Evolutionary conservation across 1,140 invertebrate genomes (phyloP).

Genomic region (Cheumatopsyche charites): DNA sequence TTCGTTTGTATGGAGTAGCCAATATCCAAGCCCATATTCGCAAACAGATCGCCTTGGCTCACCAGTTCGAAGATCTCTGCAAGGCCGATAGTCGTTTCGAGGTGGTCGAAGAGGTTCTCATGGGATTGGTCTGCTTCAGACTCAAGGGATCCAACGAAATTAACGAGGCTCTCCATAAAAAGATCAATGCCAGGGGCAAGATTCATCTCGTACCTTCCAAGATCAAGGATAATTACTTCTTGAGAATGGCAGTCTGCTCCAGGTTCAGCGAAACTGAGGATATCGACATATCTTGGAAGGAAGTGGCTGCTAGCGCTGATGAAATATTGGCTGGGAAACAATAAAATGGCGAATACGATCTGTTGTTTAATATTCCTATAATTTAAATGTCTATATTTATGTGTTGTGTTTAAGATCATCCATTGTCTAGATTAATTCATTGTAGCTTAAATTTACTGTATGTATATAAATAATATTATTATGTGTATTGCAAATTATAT

Average conservation of each 20-base stretch:
- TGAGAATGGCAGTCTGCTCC: slow-evolving; percentile 91
- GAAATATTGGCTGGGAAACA: slow-evolving; percentile 60
- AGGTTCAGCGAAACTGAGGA: slow-evolving; percentile 82
- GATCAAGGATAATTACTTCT: slow-evolving; percentile 81
- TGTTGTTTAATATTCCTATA: slow-evolving; percentile 1
- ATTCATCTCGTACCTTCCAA: slow-evolving; percentile 96
- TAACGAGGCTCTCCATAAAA: slow-evolving; percentile 84
- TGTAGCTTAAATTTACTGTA: slow-evolving; percentile 3
- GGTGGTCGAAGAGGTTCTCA: slow-evolving; percentile 81
- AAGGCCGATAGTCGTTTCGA: slow-evolving; percentile 80
- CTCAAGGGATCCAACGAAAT: slow-evolving; percentile 84
- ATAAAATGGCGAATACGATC: neutral
- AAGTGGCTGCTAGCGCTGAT: slow-evolving; percentile 76
- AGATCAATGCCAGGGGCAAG: slow-evolving; percentile 88
- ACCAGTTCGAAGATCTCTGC: slow-evolving; percentile 80
- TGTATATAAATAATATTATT: slow-evolving; percentile 10
- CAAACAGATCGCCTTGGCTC: slow-evolving; percentile 76
- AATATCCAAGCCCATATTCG: slow-evolving; percentile 90
- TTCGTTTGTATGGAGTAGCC: slow-evolving; percentile 87
- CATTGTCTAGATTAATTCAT: no score
- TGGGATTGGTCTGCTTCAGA: slow-evolving; percentile 94
- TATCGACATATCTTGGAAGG: slow-evolving; percentile 85
- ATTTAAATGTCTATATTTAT: neutral
- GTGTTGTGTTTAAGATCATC: no score
- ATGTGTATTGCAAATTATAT: neutral